phyloP scores from a whole-genome alignment of 2,113 vertebrate genomes.

The Cepphus grylle region DNA sequence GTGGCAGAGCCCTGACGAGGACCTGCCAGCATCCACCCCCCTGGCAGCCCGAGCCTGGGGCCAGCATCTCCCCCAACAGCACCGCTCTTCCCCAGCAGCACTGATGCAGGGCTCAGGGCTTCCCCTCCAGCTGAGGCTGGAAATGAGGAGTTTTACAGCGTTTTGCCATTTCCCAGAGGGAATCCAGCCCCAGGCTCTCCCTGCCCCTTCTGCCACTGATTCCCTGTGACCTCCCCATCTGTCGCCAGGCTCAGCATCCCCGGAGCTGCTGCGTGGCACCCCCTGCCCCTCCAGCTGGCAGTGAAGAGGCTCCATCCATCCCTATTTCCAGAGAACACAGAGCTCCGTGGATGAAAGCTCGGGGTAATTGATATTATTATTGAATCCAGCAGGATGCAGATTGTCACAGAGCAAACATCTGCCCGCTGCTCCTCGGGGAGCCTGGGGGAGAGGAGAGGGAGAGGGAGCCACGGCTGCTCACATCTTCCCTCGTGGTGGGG shows the following conservation, averaged over 20 bases:
- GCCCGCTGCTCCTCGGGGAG: conserved; percentile 1
- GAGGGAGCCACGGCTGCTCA: accelerated
- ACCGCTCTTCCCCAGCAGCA: accelerated
- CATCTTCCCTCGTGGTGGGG: accelerated
- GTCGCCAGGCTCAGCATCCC: background rate
- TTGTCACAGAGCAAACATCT: conserved; percentile 42
- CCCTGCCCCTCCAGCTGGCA: accelerated
- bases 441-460: background rate
- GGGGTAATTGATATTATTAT: conserved; percentile 9
- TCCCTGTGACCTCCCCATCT: background rate
- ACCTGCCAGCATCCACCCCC: accelerated
- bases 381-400: conserved; percentile 20
- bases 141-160: accelerated
- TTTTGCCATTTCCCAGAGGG: background rate
- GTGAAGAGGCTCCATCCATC: background rate
- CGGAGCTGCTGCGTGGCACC: background rate
- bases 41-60: accelerated
- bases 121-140: background rate
- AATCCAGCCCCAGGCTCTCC: background rate
- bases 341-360: background rate
- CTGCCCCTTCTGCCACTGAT: background rate
- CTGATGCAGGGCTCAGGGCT: background rate
- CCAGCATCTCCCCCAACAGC: accelerated
- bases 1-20: background rate
- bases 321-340: accelerated